Conservation (phyloP, 2,888 invertebrate genomes). For the Acholoe squamosa region DNA sequence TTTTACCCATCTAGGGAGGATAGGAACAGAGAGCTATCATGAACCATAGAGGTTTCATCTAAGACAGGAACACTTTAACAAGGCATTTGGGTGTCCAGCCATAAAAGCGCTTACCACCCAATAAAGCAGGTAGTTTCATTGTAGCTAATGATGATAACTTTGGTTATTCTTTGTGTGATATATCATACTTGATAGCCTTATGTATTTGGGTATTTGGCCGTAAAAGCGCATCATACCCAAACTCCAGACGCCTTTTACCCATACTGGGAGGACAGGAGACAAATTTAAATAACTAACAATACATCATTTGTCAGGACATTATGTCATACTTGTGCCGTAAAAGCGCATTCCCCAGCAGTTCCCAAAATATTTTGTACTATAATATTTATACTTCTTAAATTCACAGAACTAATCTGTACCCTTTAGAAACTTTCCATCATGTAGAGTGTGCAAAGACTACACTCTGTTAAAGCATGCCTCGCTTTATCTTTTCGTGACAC, state of each 20-base stretch:
- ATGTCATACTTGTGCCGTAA: background rate
- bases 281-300: background rate
- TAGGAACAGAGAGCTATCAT: background rate
- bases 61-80: background rate
- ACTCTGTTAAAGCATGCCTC: background rate
- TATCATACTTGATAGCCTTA: no score
- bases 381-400: no score
- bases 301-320: background rate
- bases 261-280: background rate
- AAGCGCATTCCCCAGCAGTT: constrained; percentile 13
- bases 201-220: background rate
- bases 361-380: background rate
- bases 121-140: background rate
- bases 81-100: background rate
- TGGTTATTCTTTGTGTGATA: no score
- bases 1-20: background rate
- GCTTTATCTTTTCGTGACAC: constrained; percentile 25
- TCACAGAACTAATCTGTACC: no score
- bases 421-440: background rate
- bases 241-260: background rate
- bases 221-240: background rate
- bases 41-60: background rate
- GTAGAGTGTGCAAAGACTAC: background rate
- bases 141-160: no score
- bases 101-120: background rate